phyloP scores from a whole-genome alignment of 1,140 invertebrate genomes.

The Gryllus bimaculatus region DNA sequence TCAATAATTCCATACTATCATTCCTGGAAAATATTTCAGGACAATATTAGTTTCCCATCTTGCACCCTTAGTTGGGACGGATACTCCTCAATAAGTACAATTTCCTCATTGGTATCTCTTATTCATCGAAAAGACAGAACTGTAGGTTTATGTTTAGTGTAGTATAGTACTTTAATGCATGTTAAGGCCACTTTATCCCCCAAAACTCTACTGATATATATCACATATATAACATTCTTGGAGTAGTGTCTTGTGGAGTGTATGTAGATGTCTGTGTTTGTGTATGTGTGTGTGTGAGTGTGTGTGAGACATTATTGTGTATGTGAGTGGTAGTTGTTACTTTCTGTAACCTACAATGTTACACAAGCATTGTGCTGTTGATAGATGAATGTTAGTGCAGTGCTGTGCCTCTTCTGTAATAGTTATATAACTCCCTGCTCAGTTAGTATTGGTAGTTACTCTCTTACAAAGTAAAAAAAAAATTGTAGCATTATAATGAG shows the following conservation, averaged over 20 bases:
- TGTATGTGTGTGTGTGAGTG: slow-evolving; percentile 6
- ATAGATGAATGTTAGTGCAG: slow-evolving; percentile 4
- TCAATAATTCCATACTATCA: neutral
- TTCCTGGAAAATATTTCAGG: neutral
- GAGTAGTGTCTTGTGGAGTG: slow-evolving; percentile 1
- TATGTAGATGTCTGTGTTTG: slow-evolving; percentile 3
- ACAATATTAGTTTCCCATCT: neutral
- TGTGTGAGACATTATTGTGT: neutral
- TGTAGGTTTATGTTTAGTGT: slow-evolving; percentile 1
- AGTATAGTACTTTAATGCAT: neutral
- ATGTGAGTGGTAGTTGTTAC: neutral
- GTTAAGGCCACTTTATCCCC: slow-evolving; percentile 2
- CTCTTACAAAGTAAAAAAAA: slow-evolving; percentile 8
- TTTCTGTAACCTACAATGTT: neutral
- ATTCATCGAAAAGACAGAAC: neutral
- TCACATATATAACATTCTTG: neutral
- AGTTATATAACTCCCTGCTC: neutral
- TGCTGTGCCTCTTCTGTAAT: neutral
- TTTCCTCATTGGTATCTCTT: slow-evolving; percentile 9
- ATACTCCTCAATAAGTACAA: slow-evolving; percentile 6
- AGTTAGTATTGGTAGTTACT: neutral
- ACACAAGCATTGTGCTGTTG: slow-evolving; percentile 7
- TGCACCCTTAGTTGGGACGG: slow-evolving; percentile 5
- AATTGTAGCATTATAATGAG: neutral
- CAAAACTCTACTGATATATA: neutral